Conservation (phyloP, 1,140 invertebrate genomes). For the Zophobas atratus region DNA sequence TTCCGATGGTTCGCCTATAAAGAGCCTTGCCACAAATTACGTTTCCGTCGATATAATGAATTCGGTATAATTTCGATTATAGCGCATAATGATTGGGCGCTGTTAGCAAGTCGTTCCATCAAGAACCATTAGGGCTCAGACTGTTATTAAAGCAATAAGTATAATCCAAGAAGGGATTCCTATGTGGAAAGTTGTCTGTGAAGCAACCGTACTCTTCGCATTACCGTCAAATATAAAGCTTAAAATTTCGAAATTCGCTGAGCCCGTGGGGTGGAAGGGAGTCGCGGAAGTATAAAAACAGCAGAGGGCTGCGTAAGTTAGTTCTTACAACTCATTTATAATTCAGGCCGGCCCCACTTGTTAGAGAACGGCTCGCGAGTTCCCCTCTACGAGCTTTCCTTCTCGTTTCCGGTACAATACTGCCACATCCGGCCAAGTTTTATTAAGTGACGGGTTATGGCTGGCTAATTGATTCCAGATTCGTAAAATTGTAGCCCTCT, state of each 20-base stretch:
- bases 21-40: background rate
- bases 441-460: conserved; percentile 55
- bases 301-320: conserved; percentile 63
- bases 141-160: conserved; percentile 55
- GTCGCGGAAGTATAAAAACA: conserved; percentile 61
- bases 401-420: conserved; percentile 55
- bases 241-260: conserved; percentile 58
- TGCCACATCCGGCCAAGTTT: conserved; percentile 54
- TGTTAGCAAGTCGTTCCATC: conserved; percentile 50
- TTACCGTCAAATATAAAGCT: conserved; percentile 58
- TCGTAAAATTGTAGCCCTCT: background rate
- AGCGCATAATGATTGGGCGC: conserved; percentile 16
- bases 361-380: conserved; percentile 57
- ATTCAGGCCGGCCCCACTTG: conserved; percentile 63
- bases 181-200: conserved; percentile 48
- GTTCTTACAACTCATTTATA: conserved; percentile 63
- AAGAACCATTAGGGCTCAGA: conserved; percentile 51
- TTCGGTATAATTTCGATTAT: conserved; percentile 23
- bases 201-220: conserved; percentile 54
- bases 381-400: conserved; percentile 34
- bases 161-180: conserved; percentile 55
- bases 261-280: conserved; percentile 49
- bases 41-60: conserved; percentile 26
- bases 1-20: background rate
- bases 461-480: conserved; percentile 51